These are phyloP conservation scores for Epizoanthus illoricatus DNA, from an alignment of 92 coral and sea anemone species.

Conservation along the genomic window DNA sequence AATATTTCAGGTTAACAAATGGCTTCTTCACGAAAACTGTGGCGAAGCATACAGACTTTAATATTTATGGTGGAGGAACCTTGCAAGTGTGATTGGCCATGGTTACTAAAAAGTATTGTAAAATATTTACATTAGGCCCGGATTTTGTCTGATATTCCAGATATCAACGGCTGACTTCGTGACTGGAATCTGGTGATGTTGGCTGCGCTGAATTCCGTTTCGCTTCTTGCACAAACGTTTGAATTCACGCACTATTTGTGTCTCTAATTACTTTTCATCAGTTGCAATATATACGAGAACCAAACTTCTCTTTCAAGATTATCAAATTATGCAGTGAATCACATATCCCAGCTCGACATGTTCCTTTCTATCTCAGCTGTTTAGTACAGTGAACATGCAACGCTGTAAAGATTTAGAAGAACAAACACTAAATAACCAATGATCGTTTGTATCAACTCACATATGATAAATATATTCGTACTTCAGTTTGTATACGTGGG, in stretches of 20 bases:
- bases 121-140: not conserved
- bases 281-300: not conserved
- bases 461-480: not conserved
- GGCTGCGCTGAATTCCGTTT: not conserved
- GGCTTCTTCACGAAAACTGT: not conserved
- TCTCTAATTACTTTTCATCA: not conserved
- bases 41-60: too few species aligned
- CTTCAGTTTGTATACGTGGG: not conserved
- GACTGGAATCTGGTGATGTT: not conserved
- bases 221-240: not conserved
- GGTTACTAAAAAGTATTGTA: not conserved
- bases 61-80: too few species aligned
- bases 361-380: not conserved
- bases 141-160: not conserved
- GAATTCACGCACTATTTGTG: not conserved
- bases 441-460: not conserved
- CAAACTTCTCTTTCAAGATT: too few species aligned
- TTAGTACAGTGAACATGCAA: not conserved
- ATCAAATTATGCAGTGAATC: too few species aligned
- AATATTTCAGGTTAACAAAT: not conserved
- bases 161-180: not conserved
- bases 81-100: too few species aligned
- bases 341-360: too few species aligned
- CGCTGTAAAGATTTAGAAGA: too few species aligned
- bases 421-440: not conserved